Percentiles rank a stretch among this genome's conserved stretches.
Evolutionary conservation across 53 echinoderm and acorn worm genomes (phyloP).

Genomic region (Henricia sp.): DNA sequence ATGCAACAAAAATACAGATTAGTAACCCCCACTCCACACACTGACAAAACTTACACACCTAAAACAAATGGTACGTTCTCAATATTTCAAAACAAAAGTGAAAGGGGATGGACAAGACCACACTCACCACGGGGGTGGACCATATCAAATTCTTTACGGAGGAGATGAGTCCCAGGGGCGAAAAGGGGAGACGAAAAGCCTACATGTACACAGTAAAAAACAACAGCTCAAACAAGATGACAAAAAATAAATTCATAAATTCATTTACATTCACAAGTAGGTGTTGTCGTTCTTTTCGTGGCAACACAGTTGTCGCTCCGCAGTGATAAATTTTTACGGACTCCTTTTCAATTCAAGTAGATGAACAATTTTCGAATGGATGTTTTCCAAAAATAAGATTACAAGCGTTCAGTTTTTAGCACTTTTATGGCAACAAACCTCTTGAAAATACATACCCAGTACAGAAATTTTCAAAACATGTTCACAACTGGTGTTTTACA

Average conservation of each 20-base stretch:
- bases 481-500: too few species aligned
- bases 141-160: conserved; percentile 52
- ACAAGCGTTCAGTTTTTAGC: too few species aligned
- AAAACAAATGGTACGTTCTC: conserved; percentile 30
- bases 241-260: not conserved
- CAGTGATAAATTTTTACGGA: too few species aligned
- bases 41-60: conserved; percentile 28
- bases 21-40: not conserved
- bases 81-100: not conserved
- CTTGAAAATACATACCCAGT: too few species aligned
- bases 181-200: conserved; percentile 13
- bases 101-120: conserved; percentile 37
- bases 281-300: not conserved
- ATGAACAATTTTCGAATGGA: too few species aligned
- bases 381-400: too few species aligned
- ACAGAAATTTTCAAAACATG: too few species aligned
- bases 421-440: too few species aligned
- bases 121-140: conserved; percentile 59
- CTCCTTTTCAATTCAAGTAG: too few species aligned
- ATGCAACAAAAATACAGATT: not conserved
- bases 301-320: too few species aligned
- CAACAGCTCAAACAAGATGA: not conserved
- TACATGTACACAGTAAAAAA: conserved; percentile 18
- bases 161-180: conserved; percentile 46
- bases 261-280: not conserved